Percentiles rank a stretch among this genome's conserved stretches.
Conservation (phyloP, 1,140 invertebrate species). For the Bombus superbus region DNA sequence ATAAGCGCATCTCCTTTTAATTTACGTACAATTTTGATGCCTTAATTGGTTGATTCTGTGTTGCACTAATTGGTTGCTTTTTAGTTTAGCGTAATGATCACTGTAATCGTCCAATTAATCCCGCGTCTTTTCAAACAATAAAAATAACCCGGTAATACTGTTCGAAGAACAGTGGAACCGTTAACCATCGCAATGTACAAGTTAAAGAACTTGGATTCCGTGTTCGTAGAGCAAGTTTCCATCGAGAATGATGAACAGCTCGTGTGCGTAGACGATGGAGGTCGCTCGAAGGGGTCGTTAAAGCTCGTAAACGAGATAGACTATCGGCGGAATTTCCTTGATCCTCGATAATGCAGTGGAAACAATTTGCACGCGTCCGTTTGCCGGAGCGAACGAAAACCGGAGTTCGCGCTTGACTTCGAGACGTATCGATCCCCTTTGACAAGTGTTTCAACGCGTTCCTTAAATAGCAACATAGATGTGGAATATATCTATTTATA, state of each 20-base stretch:
- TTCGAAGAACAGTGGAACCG: background rate
- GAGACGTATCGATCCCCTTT: conserved; percentile 27
- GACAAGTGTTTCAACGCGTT: background rate
- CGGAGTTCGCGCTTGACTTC: conserved; percentile 19
- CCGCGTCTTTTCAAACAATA: background rate
- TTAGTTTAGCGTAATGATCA: background rate
- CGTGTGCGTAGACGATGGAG: conserved; percentile 44
- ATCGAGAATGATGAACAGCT: conserved; percentile 42
- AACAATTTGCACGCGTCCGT: conserved; percentile 68
- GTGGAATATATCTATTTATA: background rate
- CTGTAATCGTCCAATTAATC: background rate
- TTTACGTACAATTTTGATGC: background rate
- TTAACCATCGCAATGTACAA: conserved; percentile 20
- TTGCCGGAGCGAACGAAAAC: conserved; percentile 40
- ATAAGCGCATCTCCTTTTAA: background rate
- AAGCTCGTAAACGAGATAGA: conserved; percentile 70
- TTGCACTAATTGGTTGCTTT: too few species aligned
- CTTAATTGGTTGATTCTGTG: too few species aligned
- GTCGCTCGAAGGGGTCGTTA: conserved; percentile 60
- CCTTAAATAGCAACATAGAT: background rate
- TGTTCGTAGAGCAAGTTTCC: conserved; percentile 46
- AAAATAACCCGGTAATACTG: conserved; percentile 10
- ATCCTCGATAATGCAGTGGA: conserved; percentile 69
- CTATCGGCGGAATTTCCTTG: conserved; percentile 71
- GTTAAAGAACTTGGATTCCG: conserved; percentile 22